Base-by-base conservation (phyloP, 2,113 vertebrate species). In the Eulemur macaco region DNA sequence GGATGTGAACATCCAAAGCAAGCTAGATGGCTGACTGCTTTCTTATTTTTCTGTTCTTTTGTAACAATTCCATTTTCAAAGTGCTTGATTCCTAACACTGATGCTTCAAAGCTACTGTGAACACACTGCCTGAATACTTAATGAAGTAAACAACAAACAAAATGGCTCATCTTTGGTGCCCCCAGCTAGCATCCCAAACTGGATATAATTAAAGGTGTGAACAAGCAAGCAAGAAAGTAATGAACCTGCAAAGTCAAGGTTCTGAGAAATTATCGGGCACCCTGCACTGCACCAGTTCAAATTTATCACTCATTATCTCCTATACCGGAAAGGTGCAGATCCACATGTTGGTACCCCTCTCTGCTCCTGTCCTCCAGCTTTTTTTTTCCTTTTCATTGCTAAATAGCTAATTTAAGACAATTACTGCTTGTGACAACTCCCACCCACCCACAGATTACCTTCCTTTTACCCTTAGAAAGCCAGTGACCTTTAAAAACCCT, bases 181-280 rank as follows among this genome's bases (percentile, higher is more conserved):
- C 94, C 97, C 85, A 98, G 96, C 93, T 97, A 98, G 96, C 96
- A 98, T 97, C 94, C 97, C 74, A 97, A 97, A 98, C 91, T 86
- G 93, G 91, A 96, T 98, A 98, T 98, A 98, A 98, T 99, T 98
- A 98, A 98, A 99, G 97, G 98, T 98, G 98, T 96, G 98, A 99
- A 98, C 89, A 98, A 97, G 97, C 90, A 97, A 96, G 94, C 86
- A 94, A 98, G 91, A 94, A 97, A 97, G 96, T 98, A 98, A 98
- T 96, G 98, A 98, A 98, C 96, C 97, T 98, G 98, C 96, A 98
- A 98, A 99, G 98, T 98, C 96, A 98, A 98, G 98, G 97, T 98
- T 98, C 97, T 98, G 97, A 98, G 97, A 98, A 98, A 98, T 98
- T 97, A 98, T 95, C 58, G 71, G 98, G 95, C 97, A 98, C 96